Evolutionary conservation across 2,113 vertebrate species (phyloP), one percentile per base, ranked within the genome.

Genomic region (Ammospiza nelsoni): DNA sequence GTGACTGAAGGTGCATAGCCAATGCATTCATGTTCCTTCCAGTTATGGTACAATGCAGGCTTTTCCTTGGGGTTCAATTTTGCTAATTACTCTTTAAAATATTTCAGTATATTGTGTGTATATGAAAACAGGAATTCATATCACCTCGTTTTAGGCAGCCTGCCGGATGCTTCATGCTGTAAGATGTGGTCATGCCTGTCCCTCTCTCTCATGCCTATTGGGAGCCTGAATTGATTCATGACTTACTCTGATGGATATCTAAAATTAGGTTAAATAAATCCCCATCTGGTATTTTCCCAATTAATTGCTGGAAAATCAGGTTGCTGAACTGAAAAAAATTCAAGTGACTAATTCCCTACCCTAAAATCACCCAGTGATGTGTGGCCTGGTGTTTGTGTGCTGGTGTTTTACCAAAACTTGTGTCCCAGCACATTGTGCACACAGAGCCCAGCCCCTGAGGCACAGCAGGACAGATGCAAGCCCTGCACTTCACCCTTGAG

Each of bases 181-280:
- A 41, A 49, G 58, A 11, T 39, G n/a, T 62, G 78, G 51, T 73
- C 31, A 35, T 37, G 23, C 17, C 71, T 61, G 31, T 23, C 62
- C 43, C n/a, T 43, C 63, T 67, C 57, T 51, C 65, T 57, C 0
- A 0, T 57, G n/a, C 17, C 51, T 77, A 0, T 15, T 94, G 67
- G 37, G 76, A 91, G 37, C 54, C 67, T 90, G 63, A 62, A 29
- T 8, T 73, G 79, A n/a, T 69, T 74, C 21, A 29, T 76, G 48
- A 66, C 19, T 73, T 69, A 23, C 48, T 74, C 57, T 88, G 49
- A 49, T 62, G 44, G 35, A 41, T 78, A 66, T 75, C 52, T 90
- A 88, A 93, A 90, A 74, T 71, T 25, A 80, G 68, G 39, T 80
- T 57, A 61, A 89, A 66, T 86, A 69, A 85, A 91, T 78, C 44